Base-by-base conservation (phyloP, 2,888 invertebrate genomes). In the Malachius bipustulatus region DNA sequence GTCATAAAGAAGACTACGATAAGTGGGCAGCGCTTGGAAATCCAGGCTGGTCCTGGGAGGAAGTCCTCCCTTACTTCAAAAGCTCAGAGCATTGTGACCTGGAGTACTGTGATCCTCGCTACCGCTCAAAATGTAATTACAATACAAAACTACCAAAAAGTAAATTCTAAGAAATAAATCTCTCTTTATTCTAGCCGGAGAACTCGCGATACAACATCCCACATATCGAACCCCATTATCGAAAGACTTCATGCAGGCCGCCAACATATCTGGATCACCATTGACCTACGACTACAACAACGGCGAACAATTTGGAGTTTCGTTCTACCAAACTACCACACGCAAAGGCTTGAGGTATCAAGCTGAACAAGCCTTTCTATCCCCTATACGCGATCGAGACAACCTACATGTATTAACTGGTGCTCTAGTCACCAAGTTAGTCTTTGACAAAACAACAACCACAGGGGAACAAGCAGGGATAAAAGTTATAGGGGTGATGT, bases 261-360 rank as follows among this genome's bases (percentile, higher is more conserved):
- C n/a, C n/a, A n/a, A n/a, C n/a, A n/a, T n/a, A n/a, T n/a, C n/a
- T n/a, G n/a, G n/a, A n/a, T n/a, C n/a, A n/a, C n/a, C n/a, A 69
- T n/a, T 6, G 6, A 19, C n/a, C n/a, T 8, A 19, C 24, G 90
- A 91, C 60, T 71, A 87, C 1, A 91, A 91, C 54, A 88, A 87
- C 0, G 80, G 70, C 1, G 73, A 82, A 48, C 89, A 90, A 58
- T 87, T 89, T 0, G 90, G 88, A 4, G 88, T 82, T 53, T 78
- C 79, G 2, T 77, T 88, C 54, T 88, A 78, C 50, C 90, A 90
- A 62, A 87, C 77, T 55, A 90, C 87, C n/a, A 84, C 88, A 73
- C 65, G 89, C 36, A 66, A 87, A 35, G 89, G 82, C 0, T 73
- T 82, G 0, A 69, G 90, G 36, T 84, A 84, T 54, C 87, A 87